Evolutionary conservation across 2,888 invertebrate species (phyloP).

Genomic region (Leptopterna dolabrata): DNA sequence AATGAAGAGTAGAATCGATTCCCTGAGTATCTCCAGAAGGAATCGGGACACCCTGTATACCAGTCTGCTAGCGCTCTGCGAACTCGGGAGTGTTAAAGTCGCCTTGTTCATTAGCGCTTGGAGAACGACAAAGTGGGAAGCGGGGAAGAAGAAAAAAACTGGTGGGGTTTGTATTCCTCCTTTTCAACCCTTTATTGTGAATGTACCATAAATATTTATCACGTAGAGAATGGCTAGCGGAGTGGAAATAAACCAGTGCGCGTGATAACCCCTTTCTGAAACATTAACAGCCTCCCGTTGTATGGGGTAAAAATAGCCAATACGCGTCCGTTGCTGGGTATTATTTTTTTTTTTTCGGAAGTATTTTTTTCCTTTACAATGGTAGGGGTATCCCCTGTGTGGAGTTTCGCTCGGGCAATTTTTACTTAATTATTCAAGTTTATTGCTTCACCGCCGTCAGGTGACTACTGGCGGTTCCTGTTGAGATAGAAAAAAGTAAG

Average conservation of each 20-base stretch:
- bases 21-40: too few relatives aligned
- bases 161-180: background rate
- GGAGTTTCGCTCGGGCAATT: conserved; percentile 14
- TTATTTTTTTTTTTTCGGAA: conserved; percentile 20
- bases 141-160: conserved; percentile 5
- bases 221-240: background rate
- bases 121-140: too few relatives aligned
- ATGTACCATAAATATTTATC: conserved; percentile 33
- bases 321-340: background rate
- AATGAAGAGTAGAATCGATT: too few relatives aligned
- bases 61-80: too few relatives aligned
- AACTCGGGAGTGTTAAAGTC: too few relatives aligned
- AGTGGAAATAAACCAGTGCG: conserved; percentile 34
- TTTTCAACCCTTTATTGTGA: background rate
- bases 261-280: conserved; percentile 17
- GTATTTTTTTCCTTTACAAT: background rate
- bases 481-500: background rate
- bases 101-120: too few relatives aligned
- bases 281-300: conserved; percentile 12
- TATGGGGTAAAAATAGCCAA: conserved; percentile 17
- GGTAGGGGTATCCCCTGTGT: background rate
- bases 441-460: conserved; percentile 9
- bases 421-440: conserved; percentile 42
- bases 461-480: conserved; percentile 17
- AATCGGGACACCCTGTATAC: too few relatives aligned